These are phyloP conservation scores for Thripadectes ignobilis DNA, from an alignment of 2,797 vertebrate genomes.

Conservation along the genomic window DNA sequence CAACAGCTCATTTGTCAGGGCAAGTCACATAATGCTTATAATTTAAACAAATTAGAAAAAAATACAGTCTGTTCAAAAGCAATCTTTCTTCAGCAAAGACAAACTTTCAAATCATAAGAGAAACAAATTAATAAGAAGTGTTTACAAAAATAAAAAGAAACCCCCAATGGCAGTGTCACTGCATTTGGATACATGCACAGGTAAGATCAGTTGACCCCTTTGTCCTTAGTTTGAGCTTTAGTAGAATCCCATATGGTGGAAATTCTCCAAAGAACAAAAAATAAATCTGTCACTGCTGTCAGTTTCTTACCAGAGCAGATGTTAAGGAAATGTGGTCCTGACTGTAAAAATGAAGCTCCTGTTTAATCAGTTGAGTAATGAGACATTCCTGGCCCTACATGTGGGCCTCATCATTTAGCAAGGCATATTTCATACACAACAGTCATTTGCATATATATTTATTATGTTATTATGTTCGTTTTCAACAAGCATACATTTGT, in stretches of 20 bases:
- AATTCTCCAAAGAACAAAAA: neutral
- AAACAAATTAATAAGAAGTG: neutral
- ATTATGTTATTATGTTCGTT: neutral
- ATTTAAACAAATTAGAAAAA: neutral
- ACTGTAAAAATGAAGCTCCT: neutral
- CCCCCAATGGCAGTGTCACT: neutral
- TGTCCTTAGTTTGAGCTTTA: neutral
- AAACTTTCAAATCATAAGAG: neutral
- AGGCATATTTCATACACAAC: neutral
- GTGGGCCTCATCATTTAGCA: neutral
- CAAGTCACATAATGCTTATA: neutral
- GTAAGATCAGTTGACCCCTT: accelerated
- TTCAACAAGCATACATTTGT: neutral
- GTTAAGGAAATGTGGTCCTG: neutral
- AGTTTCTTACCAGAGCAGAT: constrained; percentile 5
- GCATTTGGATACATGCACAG: neutral
- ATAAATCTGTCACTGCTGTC: neutral
- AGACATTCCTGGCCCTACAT: neutral
- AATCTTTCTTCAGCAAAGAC: neutral
- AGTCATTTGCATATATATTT: neutral
- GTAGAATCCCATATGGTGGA: neutral
- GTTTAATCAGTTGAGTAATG: neutral
- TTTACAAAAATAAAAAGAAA: neutral
- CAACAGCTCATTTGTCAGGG: neutral
- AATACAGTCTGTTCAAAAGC: neutral